phyloP scores from a whole-genome alignment of 1,140 invertebrate genomes.

The Samia ricini region DNA sequence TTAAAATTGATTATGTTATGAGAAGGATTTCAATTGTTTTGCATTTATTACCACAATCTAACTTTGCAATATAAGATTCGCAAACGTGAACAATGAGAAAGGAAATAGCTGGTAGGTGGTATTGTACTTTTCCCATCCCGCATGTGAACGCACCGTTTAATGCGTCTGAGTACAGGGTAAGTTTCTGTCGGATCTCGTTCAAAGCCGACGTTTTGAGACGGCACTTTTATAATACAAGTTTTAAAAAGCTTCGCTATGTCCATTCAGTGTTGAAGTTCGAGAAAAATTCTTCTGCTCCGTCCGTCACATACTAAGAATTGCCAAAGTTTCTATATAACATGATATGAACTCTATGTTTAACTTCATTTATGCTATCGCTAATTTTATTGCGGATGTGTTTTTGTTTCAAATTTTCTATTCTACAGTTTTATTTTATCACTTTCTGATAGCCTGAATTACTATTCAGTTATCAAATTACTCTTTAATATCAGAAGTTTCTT shows the following conservation, averaged over 20 bases:
- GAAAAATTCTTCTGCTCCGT: neutral
- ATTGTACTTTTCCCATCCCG: slow-evolving; percentile 38
- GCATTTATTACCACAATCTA: neutral
- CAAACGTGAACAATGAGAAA: slow-evolving; percentile 31
- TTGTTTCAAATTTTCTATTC: too few species aligned
- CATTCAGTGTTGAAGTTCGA: slow-evolving; percentile 16
- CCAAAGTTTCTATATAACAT: neutral
- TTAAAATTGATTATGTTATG: neutral
- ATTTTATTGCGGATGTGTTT: too few species aligned
- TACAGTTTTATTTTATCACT: too few species aligned
- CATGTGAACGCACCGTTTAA: slow-evolving; percentile 67
- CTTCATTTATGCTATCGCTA: too few species aligned
- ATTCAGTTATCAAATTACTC: too few species aligned
- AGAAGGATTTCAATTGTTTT: neutral
- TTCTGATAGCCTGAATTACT: too few species aligned
- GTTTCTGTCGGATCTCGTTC: slow-evolving; percentile 48
- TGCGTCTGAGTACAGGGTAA: slow-evolving; percentile 59
- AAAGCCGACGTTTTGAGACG: slow-evolving; percentile 42
- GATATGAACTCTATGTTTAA: neutral
- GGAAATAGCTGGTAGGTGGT: slow-evolving; percentile 58
- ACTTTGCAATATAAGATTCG: neutral
- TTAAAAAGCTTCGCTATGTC: slow-evolving; percentile 47
- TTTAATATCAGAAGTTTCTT: too few species aligned
- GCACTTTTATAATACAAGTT: slow-evolving; percentile 56
- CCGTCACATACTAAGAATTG: neutral